Evolutionary conservation across 2,888 invertebrate genomes (phyloP), one percentile per base, ranked within the genome.

Genomic region (Perdita meconis): DNA sequence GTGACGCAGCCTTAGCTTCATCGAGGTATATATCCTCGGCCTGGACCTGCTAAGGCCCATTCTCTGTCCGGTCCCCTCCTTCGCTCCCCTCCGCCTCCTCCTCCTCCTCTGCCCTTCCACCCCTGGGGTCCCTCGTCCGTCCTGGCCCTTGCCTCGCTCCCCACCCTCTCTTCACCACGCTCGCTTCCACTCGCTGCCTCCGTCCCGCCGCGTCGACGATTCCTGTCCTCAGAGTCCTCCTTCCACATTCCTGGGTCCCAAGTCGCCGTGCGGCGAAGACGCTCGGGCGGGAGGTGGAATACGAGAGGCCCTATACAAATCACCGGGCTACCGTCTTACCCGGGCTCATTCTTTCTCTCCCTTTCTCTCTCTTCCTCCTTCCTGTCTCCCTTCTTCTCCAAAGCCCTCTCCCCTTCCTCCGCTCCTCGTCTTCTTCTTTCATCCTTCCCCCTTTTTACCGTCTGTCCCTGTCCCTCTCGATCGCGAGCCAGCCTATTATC

Each of bases 21-120:
- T 92, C 92, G 88, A 90, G 88, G 76, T 82, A 78, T 82, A 80
- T 92, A 93, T 93, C 93, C 93, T 93, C 93, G 92, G 92, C 92
- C n/a, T 92, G 93, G 93, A 93, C 92, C 88, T 85, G 84, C 90
- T 86, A 66, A 89, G 90, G 87, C 88, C 90, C 90, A 89, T 89
- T 89, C 87, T 87, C 86, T 84, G 57, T 74, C 76, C 73, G 85
- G n/a, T n/a, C n/a, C 81, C 84, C 63, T 81, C 80, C 86, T 85
- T 86, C 40, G 16, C 84, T 53, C 86, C 83, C 86, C n/a, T n/a
- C 2, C 38, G 53, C 71, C 44, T 70, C 61, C 47, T 34, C 26
- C 60, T 22, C 19, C 22, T 8, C 19, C 68, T 66, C 70, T 75
- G 85, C 82, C 85, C 81, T 69, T 65, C 68, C 83, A 80, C 87